Base-by-base conservation (phyloP, 2,888 invertebrate species). In the Eristalis tenax region DNA sequence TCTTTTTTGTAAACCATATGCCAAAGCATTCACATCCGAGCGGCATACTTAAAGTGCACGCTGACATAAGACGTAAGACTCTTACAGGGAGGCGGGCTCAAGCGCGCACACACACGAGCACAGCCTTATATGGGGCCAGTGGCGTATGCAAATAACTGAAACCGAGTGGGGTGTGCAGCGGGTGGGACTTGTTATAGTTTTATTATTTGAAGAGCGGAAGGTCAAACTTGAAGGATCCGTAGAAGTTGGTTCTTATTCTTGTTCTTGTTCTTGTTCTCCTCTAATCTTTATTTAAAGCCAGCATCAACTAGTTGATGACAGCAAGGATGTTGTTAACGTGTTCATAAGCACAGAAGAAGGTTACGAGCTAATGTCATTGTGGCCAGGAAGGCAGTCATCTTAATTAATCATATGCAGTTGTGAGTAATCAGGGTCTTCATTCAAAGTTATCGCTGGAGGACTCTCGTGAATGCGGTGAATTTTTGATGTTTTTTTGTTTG, bases 161-260 rank as follows among this genome's bases (percentile, higher is more conserved):
- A 80, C 59, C 23, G 18, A n/a, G 0, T 1, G 50, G 18, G 50
- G 2, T 8, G 13, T 8, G 8, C 18, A 18, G 8, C 2, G 50
- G 43, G 50, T 28, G 26, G 26, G 59, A 64, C 18, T 6, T 66
- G 59, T 80, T 71, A 73, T 70, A 75, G 66, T 68, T 87, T 78
- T 79, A 79, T 83, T 87, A 79, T 87, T 87, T 87, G 79, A 87
- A 83, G 71, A 83, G 75, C 70, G 75, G 83, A 87, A 87, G 78
- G 86, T 87, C 83, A 87, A 87, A 87, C 75, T 79, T 83, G 78
- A 87, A 87, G 83, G 79, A 87, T 87, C 78, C 75, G 74, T 65
- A 78, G 74, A 64, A 77, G 69, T 78, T 68, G 50, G 59, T 61
- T 32, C 35, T 56, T 63, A 50, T 50, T 35, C 40, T 22, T 66